Conservation (phyloP, 1,140 invertebrate species). For the Cyclina sinensis region DNA sequence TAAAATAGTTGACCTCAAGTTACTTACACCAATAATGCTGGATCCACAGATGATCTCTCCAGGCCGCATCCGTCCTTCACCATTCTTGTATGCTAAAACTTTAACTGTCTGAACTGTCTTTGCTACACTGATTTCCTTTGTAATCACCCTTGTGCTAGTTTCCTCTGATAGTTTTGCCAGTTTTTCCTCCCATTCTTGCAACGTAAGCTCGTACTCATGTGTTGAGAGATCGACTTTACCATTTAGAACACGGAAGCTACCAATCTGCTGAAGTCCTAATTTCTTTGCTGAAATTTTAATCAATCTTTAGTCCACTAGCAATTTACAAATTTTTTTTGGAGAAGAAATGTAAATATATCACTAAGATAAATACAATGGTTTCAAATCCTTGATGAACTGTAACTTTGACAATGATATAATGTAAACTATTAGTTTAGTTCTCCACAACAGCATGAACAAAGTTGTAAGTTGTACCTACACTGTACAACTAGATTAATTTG, state of each 20-base stretch:
- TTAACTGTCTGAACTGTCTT: conserved; percentile 83
- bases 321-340: too few species aligned
- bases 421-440: too few species aligned
- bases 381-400: too few species aligned
- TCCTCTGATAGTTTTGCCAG: conserved; percentile 80
- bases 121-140: conserved; percentile 83
- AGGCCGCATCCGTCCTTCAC: conserved; percentile 82
- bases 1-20: too few species aligned
- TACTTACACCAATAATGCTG: conserved; percentile 85
- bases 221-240: conserved; percentile 86
- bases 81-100: conserved; percentile 86
- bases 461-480: too few species aligned
- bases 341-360: too few species aligned
- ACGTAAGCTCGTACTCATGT: conserved; percentile 83
- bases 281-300: conserved; percentile 16
- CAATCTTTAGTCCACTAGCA: too few species aligned
- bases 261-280: conserved; percentile 79
- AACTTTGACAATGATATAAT: too few species aligned
- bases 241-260: conserved; percentile 85
- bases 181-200: conserved; percentile 82
- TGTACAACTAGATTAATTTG: too few species aligned
- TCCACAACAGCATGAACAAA: too few species aligned
- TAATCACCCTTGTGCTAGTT: conserved; percentile 81
- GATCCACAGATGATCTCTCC: conserved; percentile 85
- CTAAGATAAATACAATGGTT: too few species aligned